A percentile compares a stretch with the other conserved stretches of the same genome.
phyloP scores from a whole-genome alignment of 2,113 vertebrate genomes.

The Ondatra zibethicus region DNA sequence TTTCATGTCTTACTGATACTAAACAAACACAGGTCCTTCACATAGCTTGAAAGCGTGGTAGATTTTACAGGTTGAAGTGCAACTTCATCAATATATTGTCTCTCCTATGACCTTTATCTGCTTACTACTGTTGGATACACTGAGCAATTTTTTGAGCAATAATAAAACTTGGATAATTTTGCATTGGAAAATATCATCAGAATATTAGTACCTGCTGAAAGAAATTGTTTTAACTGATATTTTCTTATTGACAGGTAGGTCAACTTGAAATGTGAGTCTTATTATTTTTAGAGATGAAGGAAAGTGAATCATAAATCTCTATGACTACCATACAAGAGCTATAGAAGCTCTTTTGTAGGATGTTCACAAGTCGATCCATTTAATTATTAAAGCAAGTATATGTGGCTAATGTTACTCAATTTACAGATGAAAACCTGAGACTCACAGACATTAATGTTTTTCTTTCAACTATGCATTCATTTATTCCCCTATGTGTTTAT shows the following conservation, averaged over 20 bases:
- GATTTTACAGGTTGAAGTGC: slow-evolving; percentile 31
- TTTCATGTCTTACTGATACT: neutral
- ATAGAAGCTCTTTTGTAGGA: no score
- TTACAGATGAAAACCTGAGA: neutral
- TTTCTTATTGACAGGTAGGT: neutral
- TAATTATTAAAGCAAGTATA: slow-evolving; percentile 41
- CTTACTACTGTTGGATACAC: neutral
- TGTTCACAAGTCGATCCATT: neutral
- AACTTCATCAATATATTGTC: neutral
- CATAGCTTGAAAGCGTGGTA: neutral
- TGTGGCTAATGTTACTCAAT: neutral
- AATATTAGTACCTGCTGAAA: neutral
- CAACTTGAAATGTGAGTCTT: neutral
- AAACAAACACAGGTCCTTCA: neutral
- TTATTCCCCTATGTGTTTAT: neutral
- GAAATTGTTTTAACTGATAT: neutral
- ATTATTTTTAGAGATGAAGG: neutral
- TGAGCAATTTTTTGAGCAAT: neutral
- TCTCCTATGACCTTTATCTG: neutral
- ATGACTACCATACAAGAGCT: neutral
- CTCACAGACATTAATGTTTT: neutral
- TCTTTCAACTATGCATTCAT: neutral
- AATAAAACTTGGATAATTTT: neutral
- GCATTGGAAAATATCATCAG: neutral
- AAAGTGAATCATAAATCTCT: neutral